phyloP scores from a whole-genome alignment of 2,888 invertebrate species.

The Himalopsyche anomala region DNA sequence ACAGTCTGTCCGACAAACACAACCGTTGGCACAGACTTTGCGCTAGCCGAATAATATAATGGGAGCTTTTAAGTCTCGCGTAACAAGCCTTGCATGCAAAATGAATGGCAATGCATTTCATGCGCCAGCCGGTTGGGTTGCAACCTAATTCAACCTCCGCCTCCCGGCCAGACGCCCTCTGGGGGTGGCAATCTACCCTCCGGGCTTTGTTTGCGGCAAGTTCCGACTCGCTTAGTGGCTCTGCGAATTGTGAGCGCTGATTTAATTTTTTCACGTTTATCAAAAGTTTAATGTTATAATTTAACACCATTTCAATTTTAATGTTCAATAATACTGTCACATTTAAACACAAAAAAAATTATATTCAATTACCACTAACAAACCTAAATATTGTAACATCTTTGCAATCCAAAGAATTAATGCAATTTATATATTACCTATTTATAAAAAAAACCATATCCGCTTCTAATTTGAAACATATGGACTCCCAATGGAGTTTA shows the following conservation, averaged over 20 bases:
- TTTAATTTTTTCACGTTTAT: not conserved
- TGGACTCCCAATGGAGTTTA: too few relatives aligned
- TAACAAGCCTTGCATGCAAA: conserved; percentile 53
- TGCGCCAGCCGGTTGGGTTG: conserved; percentile 35
- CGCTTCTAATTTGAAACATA: too few relatives aligned
- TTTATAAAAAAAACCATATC: too few relatives aligned
- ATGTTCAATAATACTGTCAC: too few relatives aligned
- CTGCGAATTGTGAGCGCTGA: not conserved
- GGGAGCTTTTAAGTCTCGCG: conserved; percentile 52
- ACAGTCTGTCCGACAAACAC: not conserved
- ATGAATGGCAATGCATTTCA: conserved; percentile 42
- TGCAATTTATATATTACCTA: too few relatives aligned
- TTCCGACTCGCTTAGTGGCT: not conserved
- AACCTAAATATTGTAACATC: too few relatives aligned
- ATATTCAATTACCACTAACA: too few relatives aligned
- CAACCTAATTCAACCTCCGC: conserved; percentile 37
- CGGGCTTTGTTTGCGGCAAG: conserved; percentile 40
- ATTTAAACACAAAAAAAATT: too few relatives aligned
- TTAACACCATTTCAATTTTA: too few relatives aligned
- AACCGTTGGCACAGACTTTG: conserved; percentile 41
- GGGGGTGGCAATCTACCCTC: conserved; percentile 34
- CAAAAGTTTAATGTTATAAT: too few relatives aligned
- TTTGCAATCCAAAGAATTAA: too few relatives aligned
- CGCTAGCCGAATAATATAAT: conserved; percentile 50
- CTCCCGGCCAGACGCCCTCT: not conserved